A percentile compares a stretch with the other conserved stretches of the same genome.
phyloP scores from a whole-genome alignment of 2,888 invertebrate species.

The Colostygia pectinataria region DNA sequence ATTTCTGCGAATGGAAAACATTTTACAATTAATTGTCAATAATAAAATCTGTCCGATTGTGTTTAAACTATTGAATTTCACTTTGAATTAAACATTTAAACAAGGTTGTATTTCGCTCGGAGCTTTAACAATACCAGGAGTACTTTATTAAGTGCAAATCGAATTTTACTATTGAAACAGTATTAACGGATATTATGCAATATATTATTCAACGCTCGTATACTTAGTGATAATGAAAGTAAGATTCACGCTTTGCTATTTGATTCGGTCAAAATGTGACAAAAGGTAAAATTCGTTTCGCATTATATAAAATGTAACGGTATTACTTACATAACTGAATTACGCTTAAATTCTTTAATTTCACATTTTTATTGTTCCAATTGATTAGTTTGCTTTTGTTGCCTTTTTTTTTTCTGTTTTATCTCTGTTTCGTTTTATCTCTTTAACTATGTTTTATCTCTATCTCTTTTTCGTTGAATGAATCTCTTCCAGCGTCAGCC shows the following conservation, averaged over 20 bases:
- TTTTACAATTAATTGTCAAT: neutral
- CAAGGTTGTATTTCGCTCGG: conserved; percentile 1
- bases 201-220: conserved; percentile 45
- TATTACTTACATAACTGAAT: conserved; percentile 40
- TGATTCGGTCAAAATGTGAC: conserved; percentile 45
- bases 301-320: conserved; percentile 41
- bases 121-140: conserved; percentile 5
- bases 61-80: conserved; percentile 25
- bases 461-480: too few species aligned
- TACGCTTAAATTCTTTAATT: conserved; percentile 9
- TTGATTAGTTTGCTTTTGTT: too few species aligned
- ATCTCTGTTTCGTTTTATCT: too few species aligned
- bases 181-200: conserved; percentile 51
- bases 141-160: conserved; percentile 37
- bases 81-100: conserved; percentile 8
- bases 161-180: conserved; percentile 42
- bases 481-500: too few species aligned
- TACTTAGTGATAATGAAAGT: conserved; percentile 46
- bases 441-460: too few species aligned
- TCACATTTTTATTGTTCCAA: neutral
- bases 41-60: conserved; percentile 6
- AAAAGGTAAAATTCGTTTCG: conserved; percentile 42
- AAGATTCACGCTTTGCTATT: conserved; percentile 44
- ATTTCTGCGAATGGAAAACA: neutral
- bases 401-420: too few species aligned